Evolutionary conservation across 1,140 invertebrate species (phyloP).

Genomic region (Bombus sylvicola): DNA sequence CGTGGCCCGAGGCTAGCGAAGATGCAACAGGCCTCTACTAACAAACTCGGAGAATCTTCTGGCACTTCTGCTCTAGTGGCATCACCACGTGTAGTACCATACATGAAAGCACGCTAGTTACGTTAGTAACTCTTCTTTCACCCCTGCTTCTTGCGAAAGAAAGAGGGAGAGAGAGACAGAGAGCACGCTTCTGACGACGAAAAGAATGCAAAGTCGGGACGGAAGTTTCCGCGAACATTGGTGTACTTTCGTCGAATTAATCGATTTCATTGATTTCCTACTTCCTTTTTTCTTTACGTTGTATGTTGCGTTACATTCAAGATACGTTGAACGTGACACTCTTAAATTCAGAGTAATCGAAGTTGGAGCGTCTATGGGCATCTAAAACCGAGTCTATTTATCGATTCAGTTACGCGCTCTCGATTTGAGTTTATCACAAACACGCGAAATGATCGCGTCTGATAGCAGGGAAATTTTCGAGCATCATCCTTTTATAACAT

Average conservation of each 20-base stretch:
- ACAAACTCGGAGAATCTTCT: constrained; percentile 77
- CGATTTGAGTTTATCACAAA: background rate
- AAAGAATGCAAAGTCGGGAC: constrained; percentile 37
- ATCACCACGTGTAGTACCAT: constrained; percentile 80
- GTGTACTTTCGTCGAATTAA: background rate
- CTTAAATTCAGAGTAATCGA: background rate
- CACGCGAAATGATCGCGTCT: constrained; percentile 5
- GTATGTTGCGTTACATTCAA: background rate
- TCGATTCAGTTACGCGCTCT: background rate
- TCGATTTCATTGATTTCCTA: background rate
- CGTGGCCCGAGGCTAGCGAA: constrained; percentile 75
- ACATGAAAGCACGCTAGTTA: constrained; percentile 80
- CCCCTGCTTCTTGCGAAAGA: constrained; percentile 25
- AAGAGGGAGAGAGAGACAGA: background rate
- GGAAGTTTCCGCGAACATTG: background rate
- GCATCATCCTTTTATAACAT: constrained; percentile 34
- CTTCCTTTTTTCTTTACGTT: background rate
- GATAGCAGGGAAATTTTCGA: constrained; percentile 29
- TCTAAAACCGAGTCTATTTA: background rate
- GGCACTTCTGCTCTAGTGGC: constrained; percentile 79
- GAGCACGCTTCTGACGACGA: constrained; percentile 2
- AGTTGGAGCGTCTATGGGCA: background rate
- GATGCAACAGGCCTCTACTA: constrained; percentile 81
- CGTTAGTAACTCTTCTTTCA: constrained; percentile 58
- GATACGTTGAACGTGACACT: background rate